Base-by-base conservation (phyloP, 2,888 invertebrate species). In the Diachrysia chrysitis region DNA sequence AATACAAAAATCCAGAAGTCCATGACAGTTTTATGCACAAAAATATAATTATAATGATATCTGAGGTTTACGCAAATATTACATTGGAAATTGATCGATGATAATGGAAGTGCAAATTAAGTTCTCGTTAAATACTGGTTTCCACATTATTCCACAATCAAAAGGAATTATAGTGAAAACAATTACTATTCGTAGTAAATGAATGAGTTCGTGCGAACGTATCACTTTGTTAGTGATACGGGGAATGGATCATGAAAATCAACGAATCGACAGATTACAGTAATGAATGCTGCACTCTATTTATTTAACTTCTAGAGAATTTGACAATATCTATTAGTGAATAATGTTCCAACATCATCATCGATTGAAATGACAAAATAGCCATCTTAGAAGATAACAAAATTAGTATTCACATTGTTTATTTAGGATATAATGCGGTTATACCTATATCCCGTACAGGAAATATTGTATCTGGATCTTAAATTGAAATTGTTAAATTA, bases 161-260 rank as follows among this genome's bases (percentile, higher is more conserved):
- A 51, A 48, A 48, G 48, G 19, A 51, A 3, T 51, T 51, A 51
- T 19, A 51, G 48, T 10, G 48, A 51, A 51, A 51, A 51, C 48
- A 51, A 19, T 51, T 12, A 51, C 19, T 19, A 48, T 48, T 48
- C 48, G 19, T 9, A 21, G 48, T 51, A 51, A 51, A 51, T 51
- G 48, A 51, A 21, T 17, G 21, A 21, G 48, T 48, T 48, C 21
- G 48, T 12, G 12, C 21, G 21, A 19, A 19, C 21, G n/a, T 51
- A 51, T 12, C 48, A 51, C 10, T 51, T 51, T 51, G 21, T 42
- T 21, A 51, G 12, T 51, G 48, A 19, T 51, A 51, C 48, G 48
- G 19, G 10, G 48, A 51, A 51, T 19, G 48, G 42, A 42, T 51
- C 19, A 12, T 9, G 19, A 10, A 51, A 51, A 51, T 19, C 48